These are phyloP conservation scores for Neoaliturus tenellus DNA, from an alignment of 2,888 invertebrate species.

Conservation along the genomic window DNA sequence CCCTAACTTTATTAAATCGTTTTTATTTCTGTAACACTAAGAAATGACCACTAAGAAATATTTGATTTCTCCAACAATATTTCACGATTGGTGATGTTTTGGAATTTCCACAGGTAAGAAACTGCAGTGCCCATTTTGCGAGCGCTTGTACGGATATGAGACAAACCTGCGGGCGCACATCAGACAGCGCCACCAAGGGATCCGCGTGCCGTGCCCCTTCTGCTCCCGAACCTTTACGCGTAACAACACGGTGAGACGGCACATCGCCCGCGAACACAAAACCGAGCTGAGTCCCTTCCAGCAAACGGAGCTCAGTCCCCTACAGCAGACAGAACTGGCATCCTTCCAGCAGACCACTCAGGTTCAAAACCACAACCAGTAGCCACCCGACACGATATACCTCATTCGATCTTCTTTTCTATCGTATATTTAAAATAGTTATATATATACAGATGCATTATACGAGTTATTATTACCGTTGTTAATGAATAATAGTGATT, in stretches of 20 bases:
- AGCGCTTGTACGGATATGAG: conserved; percentile 94
- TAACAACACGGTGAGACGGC: conserved; percentile 93
- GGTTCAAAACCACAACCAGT: conserved; percentile 80
- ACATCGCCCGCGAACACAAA: conserved; percentile 94
- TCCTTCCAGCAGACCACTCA: conserved; percentile 71
- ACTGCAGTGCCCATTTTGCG: conserved; percentile 94
- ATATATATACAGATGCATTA: conserved; percentile 62
- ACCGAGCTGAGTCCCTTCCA: conserved; percentile 81
- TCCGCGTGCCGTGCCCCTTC: conserved; percentile 93
- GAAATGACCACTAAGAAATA: too few relatives aligned
- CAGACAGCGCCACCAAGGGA: conserved; percentile 93
- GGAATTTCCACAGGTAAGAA: conserved; percentile 83
- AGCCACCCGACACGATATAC: conserved; percentile 68
- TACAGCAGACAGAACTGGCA: conserved; percentile 30
- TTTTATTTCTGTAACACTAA: too few relatives aligned
- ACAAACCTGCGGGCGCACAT: conserved; percentile 95
- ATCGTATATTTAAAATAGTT: conserved; percentile 58
- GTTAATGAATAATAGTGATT: too few relatives aligned
- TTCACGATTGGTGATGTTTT: too few relatives aligned
- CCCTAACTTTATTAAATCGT: too few relatives aligned
- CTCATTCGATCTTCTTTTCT: conserved; percentile 65
- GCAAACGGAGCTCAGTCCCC: conserved; percentile 69
- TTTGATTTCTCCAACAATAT: too few relatives aligned
- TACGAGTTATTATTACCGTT: conserved; percentile 62
- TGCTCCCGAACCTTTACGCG: conserved; percentile 94